Evolutionary conservation across 2,888 invertebrate species (phyloP), one percentile per base, ranked within the genome.

Genomic region (Aphodius granarius): DNA sequence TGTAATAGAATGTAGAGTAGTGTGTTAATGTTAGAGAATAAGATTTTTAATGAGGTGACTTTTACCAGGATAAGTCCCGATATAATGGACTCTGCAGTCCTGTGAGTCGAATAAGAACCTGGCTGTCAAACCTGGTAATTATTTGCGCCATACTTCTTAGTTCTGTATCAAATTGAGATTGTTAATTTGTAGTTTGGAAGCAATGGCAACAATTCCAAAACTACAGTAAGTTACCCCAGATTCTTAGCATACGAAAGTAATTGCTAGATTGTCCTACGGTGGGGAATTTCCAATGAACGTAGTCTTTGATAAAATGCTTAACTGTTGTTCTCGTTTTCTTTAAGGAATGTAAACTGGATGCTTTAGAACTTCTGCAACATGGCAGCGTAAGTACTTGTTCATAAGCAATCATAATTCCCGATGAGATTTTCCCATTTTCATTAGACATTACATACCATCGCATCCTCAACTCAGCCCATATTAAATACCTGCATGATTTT

Each of bases 401-500:
- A 43, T 68, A 21, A 63, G 62, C 23, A 62, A 43, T 43, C 13
- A 43, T 43, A 1, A 43, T 43, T 43, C 4, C 13, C 43, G 43
- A 43, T 43, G 6, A 43, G 2, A 3, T 43, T 43, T 6, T 3
- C 9, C 43, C 43, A 68, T 22, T 22, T 15, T 72, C 72, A 43
- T 43, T 66, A 21, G 19, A 66, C 68, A 63, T 21, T 19, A 43
- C 68, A 68, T 74, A 62, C 73, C 73, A 43, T 68, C 73, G 68
- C 73, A 68, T 22, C 73, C 63, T 63, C 43, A 1, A 43, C 3
- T 66, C 63, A 21, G 19, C 18, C 17, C 70, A 74, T 74, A 74
- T 74, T 74, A 74, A 74, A 74, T 74, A 23, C 73, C 73, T 18
- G n/a, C 68, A 63, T 66, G 18, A 63, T 74, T 70, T 15, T 66